Base-by-base conservation (phyloP, 2,888 invertebrate genomes). In the Rhamphomyia laevipes region DNA sequence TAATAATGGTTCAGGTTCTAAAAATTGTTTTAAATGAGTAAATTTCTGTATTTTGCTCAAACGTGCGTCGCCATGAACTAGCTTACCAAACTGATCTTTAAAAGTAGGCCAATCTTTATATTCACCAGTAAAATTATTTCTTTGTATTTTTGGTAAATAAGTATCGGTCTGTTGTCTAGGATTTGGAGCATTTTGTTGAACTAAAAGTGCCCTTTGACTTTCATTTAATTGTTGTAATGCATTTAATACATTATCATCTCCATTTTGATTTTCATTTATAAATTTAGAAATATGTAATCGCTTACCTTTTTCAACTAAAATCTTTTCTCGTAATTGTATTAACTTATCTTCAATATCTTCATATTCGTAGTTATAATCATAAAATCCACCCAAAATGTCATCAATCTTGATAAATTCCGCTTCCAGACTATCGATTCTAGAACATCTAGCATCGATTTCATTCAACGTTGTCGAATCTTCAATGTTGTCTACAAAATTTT, bases 41-140 rank as follows among this genome's bases (percentile, higher is more conserved):
- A 41, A 45, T 9, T 45, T 45, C 4, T 45, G 35, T 2, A 23
- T 41, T 5, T 21, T n/a, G 6, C 43, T 42, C 16, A 44, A 6
- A 11, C 15, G 35, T 3, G 17, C 33, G 5, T 23, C 17, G 3
- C 15, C 44, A 27, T 45, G 33, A 1, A 35, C 42, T 18, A 35
- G 40, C 17, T 35, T 42, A 17, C 17, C 13, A n/a, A 49, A 49
- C 27, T 35, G 33, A 9, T 45, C 42, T n/a, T 42, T 41, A 21
- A 47, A 43, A 2, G 47, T 35, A 7, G 47, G 47, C 42, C 47
- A 47, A 23, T 47, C 47, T 21, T 47, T 42, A 7, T 43, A 43
- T 43, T 43, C 43, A 30, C 43, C 43, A 16, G 30, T 21, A 30
- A 43, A 43, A 12, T 11, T 10, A 12, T 43, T 31, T 21, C 30